Conservation (phyloP, 1,140 invertebrate species). For the Periplaneta americana region DNA sequence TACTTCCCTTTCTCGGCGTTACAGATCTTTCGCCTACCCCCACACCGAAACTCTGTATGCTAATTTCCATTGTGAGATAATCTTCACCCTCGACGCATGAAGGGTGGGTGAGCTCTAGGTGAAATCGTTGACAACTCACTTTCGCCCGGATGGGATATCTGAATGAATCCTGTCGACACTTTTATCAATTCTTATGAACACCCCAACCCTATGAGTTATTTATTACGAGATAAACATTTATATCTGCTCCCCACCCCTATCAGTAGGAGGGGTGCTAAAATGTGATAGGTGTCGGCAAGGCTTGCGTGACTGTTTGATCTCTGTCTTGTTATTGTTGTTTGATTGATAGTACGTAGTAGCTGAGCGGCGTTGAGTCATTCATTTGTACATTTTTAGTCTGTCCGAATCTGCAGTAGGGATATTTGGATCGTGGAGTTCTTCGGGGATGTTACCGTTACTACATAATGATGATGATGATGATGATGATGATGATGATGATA, state of each 20-base stretch:
- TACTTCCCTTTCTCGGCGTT: no score
- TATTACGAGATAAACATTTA: not conserved
- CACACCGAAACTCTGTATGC: not conserved
- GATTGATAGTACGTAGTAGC: not conserved
- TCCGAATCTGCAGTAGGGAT: no score
- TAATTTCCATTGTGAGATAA: not conserved
- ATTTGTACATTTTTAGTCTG: no score
- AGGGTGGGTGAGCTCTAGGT: not conserved
- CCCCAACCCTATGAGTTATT: not conserved
- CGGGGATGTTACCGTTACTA: no score
- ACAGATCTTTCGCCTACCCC: no score
- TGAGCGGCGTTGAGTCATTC: no score
- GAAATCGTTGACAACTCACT: not conserved
- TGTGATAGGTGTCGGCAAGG: not conserved
- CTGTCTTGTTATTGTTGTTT: not conserved
- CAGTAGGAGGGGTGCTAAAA: not conserved
- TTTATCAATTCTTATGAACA: not conserved
- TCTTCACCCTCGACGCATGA: not conserved
- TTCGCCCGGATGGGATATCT: not conserved
- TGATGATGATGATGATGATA: no score
- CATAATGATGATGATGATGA: no score
- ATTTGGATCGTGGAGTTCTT: no score
- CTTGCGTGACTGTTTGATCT: not conserved
- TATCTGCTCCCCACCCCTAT: no score
- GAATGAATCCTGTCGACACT: not conserved